Base-by-base conservation (phyloP, 2,888 invertebrate species). In the Aphidius colemani region DNA sequence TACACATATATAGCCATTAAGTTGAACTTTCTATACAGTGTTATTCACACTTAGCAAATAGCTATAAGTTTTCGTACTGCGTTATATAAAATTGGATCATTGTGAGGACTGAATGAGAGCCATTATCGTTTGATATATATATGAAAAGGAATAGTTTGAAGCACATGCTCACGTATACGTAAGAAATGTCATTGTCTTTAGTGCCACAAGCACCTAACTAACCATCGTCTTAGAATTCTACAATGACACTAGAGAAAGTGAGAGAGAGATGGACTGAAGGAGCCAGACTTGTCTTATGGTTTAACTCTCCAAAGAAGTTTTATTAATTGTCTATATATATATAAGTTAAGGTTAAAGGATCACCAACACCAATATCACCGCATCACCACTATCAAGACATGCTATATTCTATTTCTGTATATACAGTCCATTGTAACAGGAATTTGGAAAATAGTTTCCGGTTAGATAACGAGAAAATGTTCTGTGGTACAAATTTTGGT, bases 291-390 rank as follows among this genome's bases (percentile, higher is more conserved):
- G 30, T 30, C 30, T 30, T 30, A 30, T 30, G 30, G 30, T 30
- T 30, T 30, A 30, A 30, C 30, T 75, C 74, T 74, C 70, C 63
- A 71, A 72, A 73, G 74, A 74, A 74, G 72, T 76, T 72, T 71
- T 74, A 76, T 75, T 77, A 76, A 77, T 74, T 70, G 73, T 70
- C 74, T 73, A 75, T 30, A 30, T 30, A 18, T 18, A 30, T 30
- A 30, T 76, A 79, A 79, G 75, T 79, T 76, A 66, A 67, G 67
- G 71, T 72, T 72, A 72, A 74, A 72, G 72, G 73, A 75, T 75
- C 71, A 58, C 57, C 51, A 60, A 48, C 63, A 49, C 62, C 40
- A 18, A 56, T 44, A 30, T 49, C 13, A 10, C 59, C 41, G 13
- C 13, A 6, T 45, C 30, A 18, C 59, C 44, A 59, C 18, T 11